These are phyloP conservation scores for Melipona quadrifasciata DNA, from an alignment of 1,140 invertebrate species.

Conservation along the genomic window DNA sequence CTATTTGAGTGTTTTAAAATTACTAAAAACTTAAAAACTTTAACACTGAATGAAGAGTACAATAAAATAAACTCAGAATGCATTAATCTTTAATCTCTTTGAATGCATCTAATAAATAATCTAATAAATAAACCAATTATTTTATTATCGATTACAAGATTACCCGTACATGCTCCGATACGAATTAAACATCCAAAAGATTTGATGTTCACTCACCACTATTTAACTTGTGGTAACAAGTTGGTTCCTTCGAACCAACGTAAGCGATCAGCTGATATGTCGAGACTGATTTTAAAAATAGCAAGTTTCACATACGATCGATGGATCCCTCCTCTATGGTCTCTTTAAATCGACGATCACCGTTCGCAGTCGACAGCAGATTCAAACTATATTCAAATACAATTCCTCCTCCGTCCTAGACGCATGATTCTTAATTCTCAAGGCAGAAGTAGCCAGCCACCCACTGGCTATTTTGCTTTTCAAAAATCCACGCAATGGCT, in stretches of 20 bases:
- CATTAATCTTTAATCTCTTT: no score
- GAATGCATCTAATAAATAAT: no score
- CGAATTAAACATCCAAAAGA: no score
- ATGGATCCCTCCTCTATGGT: not conserved
- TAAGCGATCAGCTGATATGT: conserved; percentile 18
- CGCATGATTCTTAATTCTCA: not conserved
- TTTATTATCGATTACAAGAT: no score
- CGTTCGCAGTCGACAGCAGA: conserved; percentile 29
- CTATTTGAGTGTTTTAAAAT: no score
- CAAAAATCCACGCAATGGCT: conserved; percentile 23
- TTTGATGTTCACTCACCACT: no score
- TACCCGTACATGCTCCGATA: no score
- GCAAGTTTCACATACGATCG: not conserved
- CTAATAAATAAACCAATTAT: no score
- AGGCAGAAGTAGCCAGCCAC: conserved; percentile 49
- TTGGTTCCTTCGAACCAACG: not conserved
- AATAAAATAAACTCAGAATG: no score
- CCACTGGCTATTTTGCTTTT: conserved; percentile 61
- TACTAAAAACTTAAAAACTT: no score
- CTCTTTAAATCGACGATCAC: conserved; percentile 39
- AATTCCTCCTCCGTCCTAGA: conserved; percentile 46
- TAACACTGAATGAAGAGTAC: no score
- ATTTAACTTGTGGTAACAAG: no score
- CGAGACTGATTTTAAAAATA: not conserved
- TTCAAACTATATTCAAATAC: conserved; percentile 66